Percentiles rank a stretch among this genome's conserved stretches.
Conservation (phyloP, 2,888 invertebrate genomes). For the Ditula angustiorana region DNA sequence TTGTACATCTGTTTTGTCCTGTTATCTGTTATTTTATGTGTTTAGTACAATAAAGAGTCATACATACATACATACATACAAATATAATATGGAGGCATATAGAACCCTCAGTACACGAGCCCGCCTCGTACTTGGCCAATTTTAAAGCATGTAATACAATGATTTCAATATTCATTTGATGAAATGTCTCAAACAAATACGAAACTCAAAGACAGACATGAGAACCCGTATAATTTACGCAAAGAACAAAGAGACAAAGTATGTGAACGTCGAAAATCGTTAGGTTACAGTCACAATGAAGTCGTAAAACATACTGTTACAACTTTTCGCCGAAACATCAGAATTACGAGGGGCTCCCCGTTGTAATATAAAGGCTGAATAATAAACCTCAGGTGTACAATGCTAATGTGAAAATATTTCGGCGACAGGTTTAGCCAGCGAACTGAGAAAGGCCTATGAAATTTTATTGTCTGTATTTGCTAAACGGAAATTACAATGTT, state of each 20-base stretch:
- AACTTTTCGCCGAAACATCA: conserved; percentile 39
- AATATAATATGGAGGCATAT: too few relatives aligned
- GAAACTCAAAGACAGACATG: neutral
- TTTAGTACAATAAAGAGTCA: too few relatives aligned
- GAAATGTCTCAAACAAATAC: neutral
- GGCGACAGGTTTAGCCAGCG: conserved; percentile 41
- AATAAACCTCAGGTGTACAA: conserved; percentile 57
- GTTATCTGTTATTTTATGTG: too few relatives aligned
- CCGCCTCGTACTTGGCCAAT: too few relatives aligned
- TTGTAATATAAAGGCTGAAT: conserved; percentile 54
- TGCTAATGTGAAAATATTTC: conserved; percentile 49
- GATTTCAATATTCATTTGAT: too few relatives aligned
- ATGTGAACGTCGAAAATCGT: conserved; percentile 24
- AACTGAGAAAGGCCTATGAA: conserved; percentile 40
- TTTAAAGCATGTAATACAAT: too few relatives aligned
- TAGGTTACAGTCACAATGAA: conserved; percentile 14
- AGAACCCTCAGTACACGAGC: too few relatives aligned
- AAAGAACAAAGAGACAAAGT: neutral
- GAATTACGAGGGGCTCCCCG: conserved; percentile 47
- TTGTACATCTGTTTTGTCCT: too few relatives aligned
- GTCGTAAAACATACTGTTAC: conserved; percentile 50
- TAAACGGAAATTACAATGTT: neutral
- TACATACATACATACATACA: too few relatives aligned
- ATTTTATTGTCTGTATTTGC: neutral
- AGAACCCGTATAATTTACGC: conserved; percentile 5